Base-by-base conservation (phyloP, 2,888 invertebrate genomes). In the Myathropa florea region DNA sequence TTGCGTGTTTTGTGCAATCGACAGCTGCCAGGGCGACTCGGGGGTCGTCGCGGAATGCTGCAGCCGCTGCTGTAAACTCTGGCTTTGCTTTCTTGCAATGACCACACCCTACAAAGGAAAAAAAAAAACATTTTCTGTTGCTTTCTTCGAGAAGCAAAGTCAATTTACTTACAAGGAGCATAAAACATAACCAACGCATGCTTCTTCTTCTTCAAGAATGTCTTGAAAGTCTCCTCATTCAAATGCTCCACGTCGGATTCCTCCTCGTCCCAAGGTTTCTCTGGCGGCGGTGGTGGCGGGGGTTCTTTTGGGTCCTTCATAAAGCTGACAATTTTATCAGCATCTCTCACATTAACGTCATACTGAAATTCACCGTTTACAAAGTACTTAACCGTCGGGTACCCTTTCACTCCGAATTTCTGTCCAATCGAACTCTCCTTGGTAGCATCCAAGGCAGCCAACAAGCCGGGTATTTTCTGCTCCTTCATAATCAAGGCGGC, bases 91-190 rank as follows among this genome's bases (percentile, higher is more conserved):
- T 95, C 91, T 97, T 97, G 91, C 97, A 98, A 92, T 97, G 97
- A 0, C 97, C 97, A 91, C 98, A 98, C 97, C 97, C 97, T 97
- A 88, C 57, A 90, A 89, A 26, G 18, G 3, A 53, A 7, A 28
- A 24, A 61, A 24, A 57, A 21, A 24, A 10, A 24, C 23, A 53
- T 53, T 53, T 53, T 23, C 9, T n/a, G n/a, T n/a, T n/a, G n/a
- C n/a, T n/a, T n/a, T n/a, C n/a, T n/a, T n/a, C n/a, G n/a, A n/a
- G n/a, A n/a, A n/a, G n/a, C n/a, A n/a, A n/a, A n/a, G n/a, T n/a
- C n/a, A n/a, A n/a, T n/a, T n/a, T n/a, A n/a, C 96, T 95, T 93
- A 97, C 97, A 98, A 12, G 98, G 98, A 0, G 98, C 97, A 92
- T 98, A 98, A 93, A 98, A 98, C 96, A 98, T 97, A 79, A 97